Evolutionary conservation across 2,797 vertebrate genomes (phyloP), one percentile per base, ranked within the genome.

Genomic region (Lepilemur ruficaudatus): DNA sequence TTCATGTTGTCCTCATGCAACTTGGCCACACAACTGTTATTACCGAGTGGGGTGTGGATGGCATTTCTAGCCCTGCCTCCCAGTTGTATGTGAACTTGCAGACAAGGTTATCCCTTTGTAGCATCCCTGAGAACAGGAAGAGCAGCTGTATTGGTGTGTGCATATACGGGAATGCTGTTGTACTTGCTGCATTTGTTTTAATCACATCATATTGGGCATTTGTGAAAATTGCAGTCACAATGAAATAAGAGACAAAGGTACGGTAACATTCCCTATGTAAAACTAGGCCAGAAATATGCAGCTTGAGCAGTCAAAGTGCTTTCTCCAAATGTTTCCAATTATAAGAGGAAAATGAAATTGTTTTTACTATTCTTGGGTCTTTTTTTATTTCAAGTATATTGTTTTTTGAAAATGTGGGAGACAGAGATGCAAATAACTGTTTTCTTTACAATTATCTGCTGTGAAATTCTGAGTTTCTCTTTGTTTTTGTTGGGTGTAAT

Each of bases 401-500:
- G 67, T 89, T 73, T 96, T 92, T 89, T 82, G 48, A 88, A 67
- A 95, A 35, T 85, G 3, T 76, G 93, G 63, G 87, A 95, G 86
- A 94, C 65, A 43, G 82, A 48, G 52, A 94, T 80, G 55, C 80
- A 97, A 97, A 59, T 48, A 94, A 80, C 7, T 84, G n/a, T 96
- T 98, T 97, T 97, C 59, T 95, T 41, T 92, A n/a, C 80, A 95
- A 69, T 97, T 95, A 80, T 78, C 93, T 87, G 75, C 18, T 87
- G n/a, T 69, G 25, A 95, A 76, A 78, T 48, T 63, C 55, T 55
- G 61, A 94, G 38, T 94, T 96, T 93, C 32, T 93, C 87, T 97
- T 95, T 97, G 57, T 6, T 98, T 98, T 96, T 96, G 4, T 97
- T 96, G 95, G 93, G 69, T 93, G 28, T 88, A 88, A 95, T 97